Evolutionary conservation across 2,888 invertebrate species (phyloP).

Genomic region (Kryphioiulus occultus): DNA sequence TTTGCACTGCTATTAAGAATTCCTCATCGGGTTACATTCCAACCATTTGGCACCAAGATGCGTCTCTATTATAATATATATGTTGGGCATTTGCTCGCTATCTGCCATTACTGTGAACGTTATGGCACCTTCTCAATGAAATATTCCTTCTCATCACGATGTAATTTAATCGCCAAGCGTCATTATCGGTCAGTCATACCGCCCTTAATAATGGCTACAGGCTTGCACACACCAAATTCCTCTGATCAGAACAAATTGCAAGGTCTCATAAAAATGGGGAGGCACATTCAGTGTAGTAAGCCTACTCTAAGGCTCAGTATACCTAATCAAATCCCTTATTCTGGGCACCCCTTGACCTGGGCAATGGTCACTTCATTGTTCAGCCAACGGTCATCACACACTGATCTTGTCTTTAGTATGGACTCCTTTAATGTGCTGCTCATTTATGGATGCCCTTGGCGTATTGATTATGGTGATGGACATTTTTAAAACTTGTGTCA

Average conservation of each 20-base stretch:
- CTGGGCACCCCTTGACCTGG: slow-evolving; percentile 11
- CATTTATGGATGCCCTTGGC: background rate
- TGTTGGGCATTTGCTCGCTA: background rate
- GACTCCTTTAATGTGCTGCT: background rate
- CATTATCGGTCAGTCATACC: slow-evolving; percentile 38
- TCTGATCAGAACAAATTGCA: slow-evolving; percentile 40
- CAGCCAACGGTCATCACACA: background rate
- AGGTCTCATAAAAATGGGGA: background rate
- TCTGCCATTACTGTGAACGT: slow-evolving; percentile 14
- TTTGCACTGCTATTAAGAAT: slow-evolving; percentile 2
- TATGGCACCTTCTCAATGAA: slow-evolving; percentile 31
- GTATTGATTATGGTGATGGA: slow-evolving; percentile 5
- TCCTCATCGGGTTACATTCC: slow-evolving; percentile 40
- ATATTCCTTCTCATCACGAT: slow-evolving; percentile 23
- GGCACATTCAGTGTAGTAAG: too few relatives aligned
- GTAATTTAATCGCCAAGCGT: slow-evolving; percentile 27
- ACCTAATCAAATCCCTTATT: background rate
- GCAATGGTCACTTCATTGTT: background rate
- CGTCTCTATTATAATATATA: slow-evolving; percentile 29
- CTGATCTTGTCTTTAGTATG: background rate
- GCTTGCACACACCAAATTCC: slow-evolving; percentile 30
- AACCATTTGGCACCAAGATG: slow-evolving; percentile 14
- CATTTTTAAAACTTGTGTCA: background rate
- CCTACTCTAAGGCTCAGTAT: too few relatives aligned
- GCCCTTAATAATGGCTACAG: slow-evolving; percentile 39